Evolutionary conservation across 2,888 invertebrate species (phyloP).

Genomic region (Acleris literana): DNA sequence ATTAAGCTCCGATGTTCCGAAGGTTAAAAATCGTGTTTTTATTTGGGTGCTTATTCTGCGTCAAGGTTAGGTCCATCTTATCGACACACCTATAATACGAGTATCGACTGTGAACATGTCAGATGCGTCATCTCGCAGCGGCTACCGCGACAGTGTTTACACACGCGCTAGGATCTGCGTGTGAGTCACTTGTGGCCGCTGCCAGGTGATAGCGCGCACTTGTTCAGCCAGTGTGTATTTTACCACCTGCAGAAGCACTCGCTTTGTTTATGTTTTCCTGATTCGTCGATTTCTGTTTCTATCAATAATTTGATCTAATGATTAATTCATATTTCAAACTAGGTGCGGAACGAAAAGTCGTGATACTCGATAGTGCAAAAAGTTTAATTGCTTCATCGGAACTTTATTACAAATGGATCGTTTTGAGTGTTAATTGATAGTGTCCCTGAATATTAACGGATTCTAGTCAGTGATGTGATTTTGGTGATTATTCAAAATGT

Average conservation of each 20-base stretch:
- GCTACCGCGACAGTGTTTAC: conserved; percentile 69
- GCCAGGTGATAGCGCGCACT: conserved; percentile 67
- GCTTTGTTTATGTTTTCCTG: conserved; percentile 42
- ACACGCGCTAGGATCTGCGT: conserved; percentile 66
- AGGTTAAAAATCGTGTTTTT: conserved; percentile 28
- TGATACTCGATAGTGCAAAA: conserved; percentile 53
- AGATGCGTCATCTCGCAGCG: conserved; percentile 65
- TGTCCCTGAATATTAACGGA: conserved; percentile 47
- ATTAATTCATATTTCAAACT: conserved; percentile 47
- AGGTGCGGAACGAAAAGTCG: conserved; percentile 47
- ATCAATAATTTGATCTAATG: conserved; percentile 35
- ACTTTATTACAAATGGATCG: conserved; percentile 61
- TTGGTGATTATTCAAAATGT: conserved; percentile 62
- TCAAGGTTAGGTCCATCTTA: conserved; percentile 34
- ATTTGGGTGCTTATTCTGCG: conserved; percentile 43
- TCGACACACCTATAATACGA: conserved; percentile 58
- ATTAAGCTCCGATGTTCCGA: conserved; percentile 14
- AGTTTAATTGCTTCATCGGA: conserved; percentile 53
- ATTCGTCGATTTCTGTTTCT: conserved; percentile 37
- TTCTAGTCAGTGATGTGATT: conserved; percentile 70
- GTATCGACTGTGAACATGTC: conserved; percentile 56
- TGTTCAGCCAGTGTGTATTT: conserved; percentile 62
- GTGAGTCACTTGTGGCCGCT: conserved; percentile 68
- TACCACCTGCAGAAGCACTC: conserved; percentile 49
- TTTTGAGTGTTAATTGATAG: conserved; percentile 49